These are phyloP conservation scores for Amniataba percoides DNA, from an alignment of 2,797 vertebrate genomes.

Conservation along the genomic window DNA sequence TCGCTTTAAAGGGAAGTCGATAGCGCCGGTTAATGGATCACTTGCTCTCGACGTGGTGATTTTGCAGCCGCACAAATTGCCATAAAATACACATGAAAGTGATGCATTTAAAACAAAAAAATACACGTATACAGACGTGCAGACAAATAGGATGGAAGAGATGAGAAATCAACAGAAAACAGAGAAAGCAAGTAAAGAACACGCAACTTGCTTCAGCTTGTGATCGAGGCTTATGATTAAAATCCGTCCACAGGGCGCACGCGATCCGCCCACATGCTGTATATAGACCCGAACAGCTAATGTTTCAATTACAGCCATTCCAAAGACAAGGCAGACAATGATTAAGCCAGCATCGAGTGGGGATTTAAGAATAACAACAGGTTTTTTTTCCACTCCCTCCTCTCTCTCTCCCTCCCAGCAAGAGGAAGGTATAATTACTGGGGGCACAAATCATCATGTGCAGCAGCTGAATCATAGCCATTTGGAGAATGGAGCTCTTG, in stretches of 20 bases:
- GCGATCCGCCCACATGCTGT: constrained; percentile 70
- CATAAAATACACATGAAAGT: background rate
- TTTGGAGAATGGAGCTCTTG: constrained; percentile 60
- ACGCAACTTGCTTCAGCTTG: constrained; percentile 40
- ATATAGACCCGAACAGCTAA: constrained; percentile 75
- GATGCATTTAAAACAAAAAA: background rate
- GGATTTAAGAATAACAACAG: constrained; percentile 81
- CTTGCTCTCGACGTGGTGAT: constrained; percentile 13
- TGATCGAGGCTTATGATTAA: constrained; percentile 75
- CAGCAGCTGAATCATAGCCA: constrained; percentile 69
- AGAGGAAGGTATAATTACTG: constrained; percentile 78
- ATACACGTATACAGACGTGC: too few species aligned
- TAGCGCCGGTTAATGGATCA: constrained; percentile 48
- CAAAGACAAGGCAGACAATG: constrained; percentile 78
- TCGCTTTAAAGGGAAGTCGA: constrained; percentile 46
- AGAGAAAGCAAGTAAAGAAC: constrained; percentile 36
- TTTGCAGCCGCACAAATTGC: constrained; percentile 6
- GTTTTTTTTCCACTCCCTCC: constrained; percentile 1
- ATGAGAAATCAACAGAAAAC: background rate
- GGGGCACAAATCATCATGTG: constrained; percentile 73
- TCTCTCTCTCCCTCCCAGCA: constrained; percentile 30
- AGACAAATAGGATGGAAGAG: background rate
- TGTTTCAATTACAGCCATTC: constrained; percentile 83
- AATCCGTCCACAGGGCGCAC: constrained; percentile 64
- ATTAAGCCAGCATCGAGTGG: constrained; percentile 78